Evolutionary conservation across 2,797 vertebrate species (phyloP).

Genomic region (Poecilia wingei): DNA sequence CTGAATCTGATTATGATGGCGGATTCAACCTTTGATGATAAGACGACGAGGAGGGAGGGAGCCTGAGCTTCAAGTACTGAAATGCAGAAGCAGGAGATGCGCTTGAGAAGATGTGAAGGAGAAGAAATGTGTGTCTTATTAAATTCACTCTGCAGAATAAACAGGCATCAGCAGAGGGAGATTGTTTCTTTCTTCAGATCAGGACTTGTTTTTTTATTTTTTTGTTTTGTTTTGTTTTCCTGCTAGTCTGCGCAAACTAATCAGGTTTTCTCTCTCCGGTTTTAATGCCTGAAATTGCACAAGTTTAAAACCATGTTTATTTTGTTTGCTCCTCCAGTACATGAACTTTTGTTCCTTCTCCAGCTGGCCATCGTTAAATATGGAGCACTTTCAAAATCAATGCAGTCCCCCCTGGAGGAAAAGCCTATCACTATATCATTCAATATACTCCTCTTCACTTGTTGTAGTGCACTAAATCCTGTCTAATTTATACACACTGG

Average conservation of each 20-base stretch:
- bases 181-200: conserved; percentile 24
- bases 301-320: conserved; percentile 6
- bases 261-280: conserved; percentile 22
- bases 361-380: neutral
- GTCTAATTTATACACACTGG: neutral
- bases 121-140: conserved; percentile 22
- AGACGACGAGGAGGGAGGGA: conserved; percentile 22
- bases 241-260: conserved; percentile 8
- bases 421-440: neutral
- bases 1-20: conserved; percentile 46
- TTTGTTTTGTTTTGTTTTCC: neutral
- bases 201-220: conserved; percentile 7
- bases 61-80: conserved; percentile 30
- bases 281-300: conserved; percentile 17
- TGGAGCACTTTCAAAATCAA: neutral
- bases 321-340: neutral
- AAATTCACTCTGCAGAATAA: conserved; percentile 36
- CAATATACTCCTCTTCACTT: neutral
- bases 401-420: neutral
- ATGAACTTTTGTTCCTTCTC: conserved; percentile 9
- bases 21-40: conserved; percentile 61
- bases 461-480: neutral
- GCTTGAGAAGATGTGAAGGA: conserved; percentile 32
- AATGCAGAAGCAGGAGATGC: conserved; percentile 17
- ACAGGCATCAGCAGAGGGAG: conserved; percentile 33